Conservation (phyloP, 1,140 invertebrate genomes). For the Eciton burchellii region DNA sequence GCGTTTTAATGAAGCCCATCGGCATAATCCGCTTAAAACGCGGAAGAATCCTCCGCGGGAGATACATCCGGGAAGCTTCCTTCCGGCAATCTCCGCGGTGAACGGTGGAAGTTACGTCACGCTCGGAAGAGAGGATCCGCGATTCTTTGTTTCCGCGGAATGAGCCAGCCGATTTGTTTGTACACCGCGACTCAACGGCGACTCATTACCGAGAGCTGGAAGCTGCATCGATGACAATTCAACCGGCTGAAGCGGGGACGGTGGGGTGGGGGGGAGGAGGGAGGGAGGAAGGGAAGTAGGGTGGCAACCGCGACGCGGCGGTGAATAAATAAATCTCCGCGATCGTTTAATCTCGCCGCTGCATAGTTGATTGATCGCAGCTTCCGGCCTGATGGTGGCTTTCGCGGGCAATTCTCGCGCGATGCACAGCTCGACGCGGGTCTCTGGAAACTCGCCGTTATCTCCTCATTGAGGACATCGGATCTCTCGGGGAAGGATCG, state of each 20-base stretch:
- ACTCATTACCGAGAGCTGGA: too few relatives aligned
- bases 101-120: not conserved
- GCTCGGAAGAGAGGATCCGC: not conserved
- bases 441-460: conserved; percentile 35
- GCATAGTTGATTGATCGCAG: not conserved
- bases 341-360: not conserved
- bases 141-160: not conserved
- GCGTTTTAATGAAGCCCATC: conserved; percentile 11
- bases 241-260: too few relatives aligned
- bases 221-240: too few relatives aligned
- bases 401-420: conserved; percentile 24
- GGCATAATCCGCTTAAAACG: conserved; percentile 22
- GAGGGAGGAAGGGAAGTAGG: too few relatives aligned
- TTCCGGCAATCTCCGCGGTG: not conserved
- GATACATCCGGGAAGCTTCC: not conserved
- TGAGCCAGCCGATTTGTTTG: too few relatives aligned
- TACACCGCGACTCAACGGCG: too few relatives aligned
- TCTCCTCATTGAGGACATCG: conserved; percentile 38
- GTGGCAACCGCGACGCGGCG: too few relatives aligned
- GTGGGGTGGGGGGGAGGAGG: too few relatives aligned
- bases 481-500: conserved; percentile 39
- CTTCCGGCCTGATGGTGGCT: not conserved
- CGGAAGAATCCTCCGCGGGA: conserved; percentile 8
- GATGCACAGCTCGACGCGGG: conserved; percentile 4
- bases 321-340: too few relatives aligned